phyloP scores from a whole-genome alignment of 1,140 invertebrate genomes.

The Bombyx mandarina region DNA sequence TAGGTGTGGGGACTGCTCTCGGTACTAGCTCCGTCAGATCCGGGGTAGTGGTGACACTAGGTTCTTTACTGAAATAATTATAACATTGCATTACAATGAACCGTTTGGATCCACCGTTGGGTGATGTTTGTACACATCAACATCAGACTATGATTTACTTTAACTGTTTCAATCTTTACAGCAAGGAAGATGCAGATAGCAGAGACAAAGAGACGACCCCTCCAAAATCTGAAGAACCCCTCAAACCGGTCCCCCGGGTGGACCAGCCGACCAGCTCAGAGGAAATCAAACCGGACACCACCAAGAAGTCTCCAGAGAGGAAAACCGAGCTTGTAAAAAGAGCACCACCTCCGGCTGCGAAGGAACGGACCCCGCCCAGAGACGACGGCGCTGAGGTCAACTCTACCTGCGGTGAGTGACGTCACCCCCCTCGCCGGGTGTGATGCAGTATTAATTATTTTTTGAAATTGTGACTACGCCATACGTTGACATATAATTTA shows the following conservation, averaged over 20 bases:
- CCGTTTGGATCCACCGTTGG: no score
- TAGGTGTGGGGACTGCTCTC: no score
- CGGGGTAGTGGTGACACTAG: no score
- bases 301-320: slow-evolving; percentile 33
- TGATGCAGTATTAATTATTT: no score
- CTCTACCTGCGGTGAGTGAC: slow-evolving; percentile 48
- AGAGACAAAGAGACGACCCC: background rate
- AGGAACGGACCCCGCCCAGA: slow-evolving; percentile 20
- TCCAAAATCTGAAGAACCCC: slow-evolving; percentile 3
- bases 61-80: no score
- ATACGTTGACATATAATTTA: no score
- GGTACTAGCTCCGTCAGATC: no score
- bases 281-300: slow-evolving; percentile 37
- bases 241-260: slow-evolving; percentile 5
- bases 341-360: slow-evolving; percentile 15
- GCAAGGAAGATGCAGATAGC: background rate
- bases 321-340: slow-evolving; percentile 3
- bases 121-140: no score
- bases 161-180: background rate
- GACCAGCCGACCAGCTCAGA: slow-evolving; percentile 18
- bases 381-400: slow-evolving; percentile 40
- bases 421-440: background rate
- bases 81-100: no score
- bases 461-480: no score
- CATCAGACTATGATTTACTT: no score